phyloP scores from a whole-genome alignment of 92 coral and sea anemone species.

The Phenganax subtilis region DNA sequence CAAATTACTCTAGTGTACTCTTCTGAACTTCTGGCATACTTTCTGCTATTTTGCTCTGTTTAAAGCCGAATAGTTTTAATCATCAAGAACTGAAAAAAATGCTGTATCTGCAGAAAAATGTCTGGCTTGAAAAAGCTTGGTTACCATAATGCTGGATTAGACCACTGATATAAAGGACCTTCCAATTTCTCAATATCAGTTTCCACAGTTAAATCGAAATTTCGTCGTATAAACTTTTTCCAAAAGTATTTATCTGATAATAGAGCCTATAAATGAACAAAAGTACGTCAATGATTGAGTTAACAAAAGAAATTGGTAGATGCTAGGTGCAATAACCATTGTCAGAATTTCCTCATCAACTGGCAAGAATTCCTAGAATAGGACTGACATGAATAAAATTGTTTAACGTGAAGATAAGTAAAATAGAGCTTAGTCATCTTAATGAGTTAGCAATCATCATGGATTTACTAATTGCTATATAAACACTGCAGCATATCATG shows the following conservation, averaged over 20 bases:
- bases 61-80: too few species aligned
- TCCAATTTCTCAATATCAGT: background rate
- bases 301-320: background rate
- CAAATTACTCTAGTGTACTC: too few species aligned
- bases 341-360: background rate
- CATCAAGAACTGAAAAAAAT: too few species aligned
- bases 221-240: background rate
- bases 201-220: background rate
- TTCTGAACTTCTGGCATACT: too few species aligned
- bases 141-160: background rate
- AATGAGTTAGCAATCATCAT: background rate
- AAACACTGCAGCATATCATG: background rate
- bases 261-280: background rate
- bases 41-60: too few species aligned
- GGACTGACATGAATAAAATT: too few species aligned
- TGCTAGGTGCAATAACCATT: background rate
- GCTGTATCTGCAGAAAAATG: too few species aligned
- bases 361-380: background rate
- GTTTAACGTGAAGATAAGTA: too few species aligned
- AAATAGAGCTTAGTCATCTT: background rate
- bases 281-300: background rate
- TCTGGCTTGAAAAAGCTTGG: background rate
- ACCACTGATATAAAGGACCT: slow-evolving; percentile 3
- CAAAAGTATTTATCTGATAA: background rate
- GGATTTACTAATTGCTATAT: background rate